These are phyloP conservation scores for Dromiciops gliroides DNA, from an alignment of 2,113 vertebrate genomes.

Conservation along the genomic window DNA sequence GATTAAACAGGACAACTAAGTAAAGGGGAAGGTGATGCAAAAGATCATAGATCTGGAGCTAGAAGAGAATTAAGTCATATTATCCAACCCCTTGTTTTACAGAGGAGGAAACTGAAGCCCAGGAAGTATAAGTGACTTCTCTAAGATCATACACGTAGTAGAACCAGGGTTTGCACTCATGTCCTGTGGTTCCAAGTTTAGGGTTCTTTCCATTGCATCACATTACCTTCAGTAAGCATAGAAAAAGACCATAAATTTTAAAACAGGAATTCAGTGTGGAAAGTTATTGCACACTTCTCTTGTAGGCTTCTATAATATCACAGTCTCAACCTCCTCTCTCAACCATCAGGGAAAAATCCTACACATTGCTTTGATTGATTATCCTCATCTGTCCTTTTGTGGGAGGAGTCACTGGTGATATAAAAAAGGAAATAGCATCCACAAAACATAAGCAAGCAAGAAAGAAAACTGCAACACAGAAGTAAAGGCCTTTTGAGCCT, in stretches of 20 bases:
- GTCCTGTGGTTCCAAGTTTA: not conserved
- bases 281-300: not conserved
- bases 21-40: not conserved
- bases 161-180: not conserved
- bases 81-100: not conserved
- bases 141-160: conserved; percentile 7
- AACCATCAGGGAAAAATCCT: too few relatives aligned
- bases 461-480: not conserved
- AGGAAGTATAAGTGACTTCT: conserved; percentile 10
- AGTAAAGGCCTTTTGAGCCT: not conserved
- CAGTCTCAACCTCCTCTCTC: not conserved
- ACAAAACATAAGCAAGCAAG: not conserved
- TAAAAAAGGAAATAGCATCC: not conserved
- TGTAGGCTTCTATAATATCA: too few relatives aligned
- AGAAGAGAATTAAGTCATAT: too few relatives aligned
- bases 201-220: not conserved
- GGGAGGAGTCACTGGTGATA: not conserved
- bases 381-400: not conserved
- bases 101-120: conserved; percentile 1
- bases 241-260: not conserved
- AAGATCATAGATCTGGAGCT: not conserved
- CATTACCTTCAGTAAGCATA: not conserved
- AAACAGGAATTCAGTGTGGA: not conserved
- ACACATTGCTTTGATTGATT: not conserved
- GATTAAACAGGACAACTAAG: not conserved